These are phyloP conservation scores for Luscinia luscinia DNA, from an alignment of 2,797 vertebrate genomes.

Conservation along the genomic window DNA sequence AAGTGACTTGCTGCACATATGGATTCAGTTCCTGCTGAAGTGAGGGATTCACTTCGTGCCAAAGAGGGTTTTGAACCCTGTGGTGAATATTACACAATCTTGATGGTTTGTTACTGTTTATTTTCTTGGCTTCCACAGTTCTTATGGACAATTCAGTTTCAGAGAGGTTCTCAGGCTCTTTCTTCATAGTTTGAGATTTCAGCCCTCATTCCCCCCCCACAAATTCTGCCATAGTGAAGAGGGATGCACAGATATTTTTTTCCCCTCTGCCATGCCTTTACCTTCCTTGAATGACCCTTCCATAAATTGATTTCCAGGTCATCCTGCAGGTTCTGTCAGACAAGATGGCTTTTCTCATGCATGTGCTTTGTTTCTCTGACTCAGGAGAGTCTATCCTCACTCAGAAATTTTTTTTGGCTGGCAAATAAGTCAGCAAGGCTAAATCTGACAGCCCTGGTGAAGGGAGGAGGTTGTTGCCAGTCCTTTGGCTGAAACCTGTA, in stretches of 20 bases:
- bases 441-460: neutral
- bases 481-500: neutral
- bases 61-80: neutral
- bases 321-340: neutral
- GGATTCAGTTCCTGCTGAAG: neutral
- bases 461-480: neutral
- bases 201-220: neutral
- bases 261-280: neutral
- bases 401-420: neutral
- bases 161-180: neutral
- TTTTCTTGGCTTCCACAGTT: neutral
- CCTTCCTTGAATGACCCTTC: neutral
- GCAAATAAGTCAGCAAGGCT: neutral
- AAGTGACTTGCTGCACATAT: fast-evolving
- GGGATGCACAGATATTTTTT: too few species aligned
- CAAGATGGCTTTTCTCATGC: neutral
- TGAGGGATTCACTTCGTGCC: neutral
- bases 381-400: neutral
- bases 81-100: neutral
- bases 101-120: neutral
- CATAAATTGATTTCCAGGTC: neutral
- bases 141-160: neutral
- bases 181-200: neutral
- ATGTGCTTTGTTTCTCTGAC: neutral
- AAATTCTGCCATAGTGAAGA: neutral